Conservation (phyloP, 2,113 vertebrate genomes). For the Butastur rufipennis region DNA sequence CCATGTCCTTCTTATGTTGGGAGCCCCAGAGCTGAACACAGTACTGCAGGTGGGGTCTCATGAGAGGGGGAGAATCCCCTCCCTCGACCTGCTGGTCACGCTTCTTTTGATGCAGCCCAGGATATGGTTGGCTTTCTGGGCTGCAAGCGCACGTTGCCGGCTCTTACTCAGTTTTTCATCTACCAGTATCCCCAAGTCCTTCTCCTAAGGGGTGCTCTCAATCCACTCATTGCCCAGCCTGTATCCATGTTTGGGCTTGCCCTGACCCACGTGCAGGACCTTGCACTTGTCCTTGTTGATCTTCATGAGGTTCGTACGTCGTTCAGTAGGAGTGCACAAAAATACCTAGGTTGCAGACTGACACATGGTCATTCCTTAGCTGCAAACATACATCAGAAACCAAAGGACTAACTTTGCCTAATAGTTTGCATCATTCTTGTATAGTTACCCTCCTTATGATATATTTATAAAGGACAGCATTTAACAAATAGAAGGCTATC, state of each 20-base stretch:
- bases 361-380: background rate
- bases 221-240: background rate
- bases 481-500: background rate
- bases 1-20: background rate
- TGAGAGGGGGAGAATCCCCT: background rate
- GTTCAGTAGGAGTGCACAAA: background rate
- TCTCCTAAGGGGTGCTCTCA: background rate
- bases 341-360: background rate
- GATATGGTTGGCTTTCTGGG: background rate
- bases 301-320: background rate
- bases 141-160: accelerated
- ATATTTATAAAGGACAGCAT: background rate
- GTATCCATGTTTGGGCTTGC: background rate
- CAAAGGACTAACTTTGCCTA: background rate
- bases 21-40: background rate
- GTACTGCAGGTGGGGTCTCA: background rate
- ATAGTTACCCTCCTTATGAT: background rate
- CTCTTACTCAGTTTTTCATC: background rate
- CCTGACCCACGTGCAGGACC: background rate
- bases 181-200: background rate
- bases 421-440: background rate
- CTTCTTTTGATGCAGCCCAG: background rate
- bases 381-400: background rate
- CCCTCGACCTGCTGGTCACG: accelerated
- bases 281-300: background rate